Base-by-base conservation (phyloP, 2,888 invertebrate species). In the Zygothrica quintamaculata region DNA sequence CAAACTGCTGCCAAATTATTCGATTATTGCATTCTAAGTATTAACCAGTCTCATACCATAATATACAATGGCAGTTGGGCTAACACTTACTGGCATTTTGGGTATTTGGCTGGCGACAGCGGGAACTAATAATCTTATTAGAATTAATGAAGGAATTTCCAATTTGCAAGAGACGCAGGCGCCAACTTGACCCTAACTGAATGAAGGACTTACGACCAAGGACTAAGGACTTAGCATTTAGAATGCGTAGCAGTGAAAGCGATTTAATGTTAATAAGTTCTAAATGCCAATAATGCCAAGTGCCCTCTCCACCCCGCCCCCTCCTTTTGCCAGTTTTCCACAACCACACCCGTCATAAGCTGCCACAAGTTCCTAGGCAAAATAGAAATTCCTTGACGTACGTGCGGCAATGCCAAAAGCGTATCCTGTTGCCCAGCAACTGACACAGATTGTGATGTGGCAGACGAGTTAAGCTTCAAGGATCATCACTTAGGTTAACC, bases 111-210 rank as follows among this genome's bases (percentile, higher is more conserved):
- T 43, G 55, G 50, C 58, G 31, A 52, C 52, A 48, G 33, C 55
- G 53, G 31, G 85, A 89, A 89, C 89, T 89, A 89, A 89, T 89
- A 89, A 89, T 88, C 89, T 88, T 78, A 89, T 89, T 89, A 89
- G 84, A 87, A 89, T 85, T 87, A 86, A 82, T 62, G 64, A 69
- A 78, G 84, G 88, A 86, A 88, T 89, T 89, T 88, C 74, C 87
- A 84, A 87, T 84, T 84, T 84, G n/a, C 60, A 53, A 53, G 57
- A 62, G 84, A 73, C 80, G 65, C n/a, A n/a, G 84, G 57, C 82
- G 57, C 66, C 65, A 68, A 42, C 16, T 1, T 12, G 8, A 7
- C 11, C 7, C 12, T 11, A 9, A 3, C 4, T 11, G 15, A 36
- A 6, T 1, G 11, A 3, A 11, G 31, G 0, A 18, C n/a, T n/a